These are phyloP conservation scores for Drosophila eugracilis DNA, from an alignment of 1,140 invertebrate species.

Conservation along the genomic window DNA sequence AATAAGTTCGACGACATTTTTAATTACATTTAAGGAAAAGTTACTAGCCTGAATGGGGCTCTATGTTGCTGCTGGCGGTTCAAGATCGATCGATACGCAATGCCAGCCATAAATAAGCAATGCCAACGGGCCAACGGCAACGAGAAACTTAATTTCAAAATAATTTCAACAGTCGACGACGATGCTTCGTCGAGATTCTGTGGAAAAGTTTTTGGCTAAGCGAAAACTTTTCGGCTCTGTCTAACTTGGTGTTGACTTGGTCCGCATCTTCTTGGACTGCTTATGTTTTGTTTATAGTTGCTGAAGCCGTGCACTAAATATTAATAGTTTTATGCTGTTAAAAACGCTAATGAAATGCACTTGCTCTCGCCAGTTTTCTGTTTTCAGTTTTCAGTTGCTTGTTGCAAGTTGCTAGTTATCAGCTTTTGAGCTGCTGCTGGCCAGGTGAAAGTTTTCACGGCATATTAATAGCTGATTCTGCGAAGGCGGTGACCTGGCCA, in stretches of 20 bases:
- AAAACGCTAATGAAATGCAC: slow-evolving; percentile 78
- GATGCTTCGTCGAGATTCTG: no score
- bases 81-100: slow-evolving; percentile 76
- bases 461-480: slow-evolving; percentile 61
- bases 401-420: neutral
- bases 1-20: slow-evolving; percentile 83
- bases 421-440: no score
- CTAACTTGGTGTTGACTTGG: slow-evolving; percentile 52
- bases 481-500: slow-evolving; percentile 48
- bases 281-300: slow-evolving; percentile 70
- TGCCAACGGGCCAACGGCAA: slow-evolving; percentile 47
- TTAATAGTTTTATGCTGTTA: slow-evolving; percentile 79
- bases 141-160: slow-evolving; percentile 79
- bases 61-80: slow-evolving; percentile 42
- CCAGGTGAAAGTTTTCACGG: slow-evolving; percentile 47
- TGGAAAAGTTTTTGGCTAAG: slow-evolving; percentile 59
- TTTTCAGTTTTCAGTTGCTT: neutral
- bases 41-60: slow-evolving; percentile 26
- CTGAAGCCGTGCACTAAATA: slow-evolving; percentile 55
- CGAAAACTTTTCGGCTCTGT: slow-evolving; percentile 61
- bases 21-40: slow-evolving; percentile 79
- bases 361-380: slow-evolving; percentile 11
- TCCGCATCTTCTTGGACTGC: slow-evolving; percentile 22
- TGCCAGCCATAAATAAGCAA: slow-evolving; percentile 75
- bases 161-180: slow-evolving; percentile 61